phyloP scores from a whole-genome alignment of 2,797 vertebrate species.

The Falco novaeseelandiae region DNA sequence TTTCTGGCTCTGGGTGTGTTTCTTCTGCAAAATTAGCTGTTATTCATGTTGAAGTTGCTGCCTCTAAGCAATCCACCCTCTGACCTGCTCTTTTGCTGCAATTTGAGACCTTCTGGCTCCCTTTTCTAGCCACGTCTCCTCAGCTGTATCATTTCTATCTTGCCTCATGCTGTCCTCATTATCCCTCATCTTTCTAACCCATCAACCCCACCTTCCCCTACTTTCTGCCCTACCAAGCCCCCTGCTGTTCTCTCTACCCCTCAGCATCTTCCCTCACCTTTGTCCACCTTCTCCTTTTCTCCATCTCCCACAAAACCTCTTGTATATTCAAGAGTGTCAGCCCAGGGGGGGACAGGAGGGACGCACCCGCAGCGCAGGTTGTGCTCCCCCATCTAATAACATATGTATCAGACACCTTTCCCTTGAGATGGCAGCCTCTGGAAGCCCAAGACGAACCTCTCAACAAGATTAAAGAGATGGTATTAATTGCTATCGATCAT shows the following conservation, averaged over 20 bases:
- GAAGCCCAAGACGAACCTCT: conserved; percentile 85
- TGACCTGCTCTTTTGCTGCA: not conserved
- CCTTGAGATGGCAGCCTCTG: conserved; percentile 66
- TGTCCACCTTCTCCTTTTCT: not conserved
- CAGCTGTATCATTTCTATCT: not conserved
- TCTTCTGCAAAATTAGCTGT: not conserved
- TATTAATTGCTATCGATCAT: conserved; percentile 98
- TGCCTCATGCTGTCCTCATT: not conserved
- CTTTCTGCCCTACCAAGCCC: not conserved
- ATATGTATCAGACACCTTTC: conserved; percentile 38
- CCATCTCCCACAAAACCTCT: not conserved
- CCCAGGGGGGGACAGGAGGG: accelerated
- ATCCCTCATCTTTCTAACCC: not conserved
- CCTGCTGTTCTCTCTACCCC: not conserved
- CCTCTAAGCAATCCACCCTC: not conserved
- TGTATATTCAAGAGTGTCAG: not conserved
- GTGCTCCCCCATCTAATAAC: conserved; percentile 20
- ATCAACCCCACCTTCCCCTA: not conserved
- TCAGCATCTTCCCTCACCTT: not conserved
- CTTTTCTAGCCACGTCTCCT: not conserved
- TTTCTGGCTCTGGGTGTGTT: not conserved
- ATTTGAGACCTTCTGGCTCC: not conserved
- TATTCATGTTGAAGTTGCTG: not conserved
- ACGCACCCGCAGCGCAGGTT: accelerated
- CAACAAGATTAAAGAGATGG: conserved; percentile 92